Evolutionary conservation across 2,113 vertebrate genomes (phyloP), one percentile per base, ranked within the genome.

Genomic region (Perccottus glenii): DNA sequence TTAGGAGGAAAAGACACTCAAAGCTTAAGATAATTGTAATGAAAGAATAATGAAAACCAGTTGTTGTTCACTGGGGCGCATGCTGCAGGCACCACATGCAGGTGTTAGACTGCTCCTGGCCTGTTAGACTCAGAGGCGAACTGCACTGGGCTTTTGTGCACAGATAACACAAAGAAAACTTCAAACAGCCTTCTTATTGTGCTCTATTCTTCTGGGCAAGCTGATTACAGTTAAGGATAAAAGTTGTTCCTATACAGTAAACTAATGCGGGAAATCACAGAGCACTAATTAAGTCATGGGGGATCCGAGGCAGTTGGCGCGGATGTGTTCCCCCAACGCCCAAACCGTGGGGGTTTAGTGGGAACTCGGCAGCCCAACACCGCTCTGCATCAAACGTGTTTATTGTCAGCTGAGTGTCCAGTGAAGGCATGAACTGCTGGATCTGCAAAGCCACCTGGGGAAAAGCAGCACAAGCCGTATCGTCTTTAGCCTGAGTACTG

Each of bases 261-360:
- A 92, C 91, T 88, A 88, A 90, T 91, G 87, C 70, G 60, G 82
- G 64, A 86, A 91, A 91, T 89, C 85, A 88, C 77, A 89, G 85
- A 83, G 86, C 85, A 52, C 91, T 92, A 91, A 92, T 92, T 89
- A 90, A 91, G 91, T 87, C 91, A 91, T 88, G 81, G 74, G 90
- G 91, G 91, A 90, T 74, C 81, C 60, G 46, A 85, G 78, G 80
- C 78, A 73, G 77, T 78, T 46, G 75, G 75, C 80, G 72, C 49
- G 77, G 84, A 83, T 81, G 85, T 80, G 74, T 79, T 87, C 83
- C 88, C 51, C 91, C 79, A 84, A 83, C 72, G 83, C 78, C 78
- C 85, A 46, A 70, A 80, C 80, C 77, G 42, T 58, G 48, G 80
- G 81, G 87, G 81, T 83, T 88, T 81, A 75, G 67, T 44, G 69